A percentile compares a stretch with the other conserved stretches of the same genome.
Evolutionary conservation across 2,113 vertebrate genomes (phyloP).

Genomic region (Xyliphius kryptos): DNA sequence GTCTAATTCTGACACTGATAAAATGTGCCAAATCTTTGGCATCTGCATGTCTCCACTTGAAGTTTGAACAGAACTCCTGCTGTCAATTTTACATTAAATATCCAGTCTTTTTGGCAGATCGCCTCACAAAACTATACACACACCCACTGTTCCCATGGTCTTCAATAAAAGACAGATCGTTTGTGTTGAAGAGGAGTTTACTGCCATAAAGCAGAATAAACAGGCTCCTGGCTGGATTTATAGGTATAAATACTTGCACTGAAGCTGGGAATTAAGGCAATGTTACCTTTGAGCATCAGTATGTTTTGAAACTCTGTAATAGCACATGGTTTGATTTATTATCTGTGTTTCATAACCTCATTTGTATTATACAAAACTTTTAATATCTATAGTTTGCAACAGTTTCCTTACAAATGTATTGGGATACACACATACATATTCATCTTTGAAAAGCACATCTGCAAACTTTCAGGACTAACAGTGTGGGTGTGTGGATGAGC

Average conservation of each 20-base stretch:
- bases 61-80: slow-evolving; percentile 10
- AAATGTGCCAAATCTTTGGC: neutral
- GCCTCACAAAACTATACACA: slow-evolving; percentile 27
- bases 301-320: too few species aligned
- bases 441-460: slow-evolving; percentile 18
- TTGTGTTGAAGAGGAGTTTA: slow-evolving; percentile 16
- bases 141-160: slow-evolving; percentile 22
- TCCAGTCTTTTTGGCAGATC: slow-evolving; percentile 10
- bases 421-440: neutral
- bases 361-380: too few species aligned
- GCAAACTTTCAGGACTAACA: slow-evolving; percentile 20
- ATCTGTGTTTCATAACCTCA: too few species aligned
- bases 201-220: slow-evolving; percentile 11
- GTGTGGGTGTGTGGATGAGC: neutral
- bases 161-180: slow-evolving; percentile 28
- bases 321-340: too few species aligned
- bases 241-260: neutral
- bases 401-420: neutral
- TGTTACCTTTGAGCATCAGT: too few species aligned
- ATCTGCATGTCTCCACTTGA: slow-evolving; percentile 19
- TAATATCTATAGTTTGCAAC: neutral
- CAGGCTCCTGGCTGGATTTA: slow-evolving; percentile 12
- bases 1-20: too few species aligned
- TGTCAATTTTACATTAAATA: slow-evolving; percentile 18
- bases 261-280: too few species aligned